Evolutionary conservation across 1,140 invertebrate species (phyloP).

Genomic region (Aphis gossypii): DNA sequence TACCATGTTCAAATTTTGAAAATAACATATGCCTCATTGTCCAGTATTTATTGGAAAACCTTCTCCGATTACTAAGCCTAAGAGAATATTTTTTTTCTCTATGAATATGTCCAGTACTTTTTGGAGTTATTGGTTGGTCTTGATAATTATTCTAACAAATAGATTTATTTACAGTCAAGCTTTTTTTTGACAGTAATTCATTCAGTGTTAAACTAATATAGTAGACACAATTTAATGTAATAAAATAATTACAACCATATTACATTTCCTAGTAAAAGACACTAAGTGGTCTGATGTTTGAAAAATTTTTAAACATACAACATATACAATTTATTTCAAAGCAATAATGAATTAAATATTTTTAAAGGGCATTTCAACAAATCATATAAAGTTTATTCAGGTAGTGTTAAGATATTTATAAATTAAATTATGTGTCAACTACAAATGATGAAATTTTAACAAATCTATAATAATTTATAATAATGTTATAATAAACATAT

Average conservation of each 20-base stretch:
- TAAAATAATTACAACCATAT: neutral
- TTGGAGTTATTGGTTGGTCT: neutral
- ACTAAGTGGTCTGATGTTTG: neutral
- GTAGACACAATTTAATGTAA: neutral
- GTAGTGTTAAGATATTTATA: neutral
- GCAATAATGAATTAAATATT: neutral
- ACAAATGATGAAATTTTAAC: neutral
- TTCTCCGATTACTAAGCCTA: neutral
- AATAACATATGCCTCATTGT: constrained; percentile 11
- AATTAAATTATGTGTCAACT: neutral
- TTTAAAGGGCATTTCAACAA: neutral
- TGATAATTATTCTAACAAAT: neutral
- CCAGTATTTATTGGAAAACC: neutral
- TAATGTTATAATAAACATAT: neutral
- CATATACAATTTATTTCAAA: neutral
- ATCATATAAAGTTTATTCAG: neutral
- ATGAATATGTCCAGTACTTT: neutral
- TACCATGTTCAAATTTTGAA: constrained; percentile 28
- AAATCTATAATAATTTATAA: neutral
- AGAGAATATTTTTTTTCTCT: neutral
- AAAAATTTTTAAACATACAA: neutral
- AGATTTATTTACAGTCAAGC: neutral
- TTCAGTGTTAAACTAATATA: neutral
- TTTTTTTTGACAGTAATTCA: neutral
- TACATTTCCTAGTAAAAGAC: neutral